A percentile compares a stretch with the other conserved stretches of the same genome.
phyloP scores from a whole-genome alignment of 2,888 invertebrate genomes.

The Lasioglossum villosulum region DNA sequence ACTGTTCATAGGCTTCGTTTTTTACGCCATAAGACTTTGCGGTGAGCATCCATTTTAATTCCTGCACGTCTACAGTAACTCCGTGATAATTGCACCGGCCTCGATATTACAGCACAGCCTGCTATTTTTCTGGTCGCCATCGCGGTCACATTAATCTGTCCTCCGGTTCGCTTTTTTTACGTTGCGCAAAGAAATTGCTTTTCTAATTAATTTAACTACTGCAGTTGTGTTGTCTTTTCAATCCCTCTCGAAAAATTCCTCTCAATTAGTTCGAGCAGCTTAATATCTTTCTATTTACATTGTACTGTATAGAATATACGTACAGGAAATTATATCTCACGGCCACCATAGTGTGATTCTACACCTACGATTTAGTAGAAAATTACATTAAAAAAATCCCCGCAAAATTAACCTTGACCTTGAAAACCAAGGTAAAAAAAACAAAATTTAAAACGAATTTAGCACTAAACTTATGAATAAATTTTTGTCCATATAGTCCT shows the following conservation, averaged over 20 bases:
- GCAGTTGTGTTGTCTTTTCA: background rate
- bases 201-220: background rate
- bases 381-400: no score
- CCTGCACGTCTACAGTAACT: conserved; percentile 5
- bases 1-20: conserved; percentile 91
- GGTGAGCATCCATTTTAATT: conserved; percentile 85
- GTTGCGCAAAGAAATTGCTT: background rate
- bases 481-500: no score
- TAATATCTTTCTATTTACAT: background rate
- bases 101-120: background rate
- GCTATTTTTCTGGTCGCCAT: conserved; percentile 5
- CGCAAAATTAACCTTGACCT: no score
- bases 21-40: conserved; percentile 90
- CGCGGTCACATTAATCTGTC: background rate
- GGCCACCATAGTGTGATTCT: no score
- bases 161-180: background rate
- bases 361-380: no score
- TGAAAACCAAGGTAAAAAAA: no score
- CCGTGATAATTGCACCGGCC: conserved; percentile 7
- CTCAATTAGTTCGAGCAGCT: background rate
- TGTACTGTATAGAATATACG: background rate
- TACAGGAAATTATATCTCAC: no score
- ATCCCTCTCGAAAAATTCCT: background rate
- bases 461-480: no score
- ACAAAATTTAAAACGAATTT: no score